Conservation (phyloP, 2,113 vertebrate genomes). For the Stegastes partitus region DNA sequence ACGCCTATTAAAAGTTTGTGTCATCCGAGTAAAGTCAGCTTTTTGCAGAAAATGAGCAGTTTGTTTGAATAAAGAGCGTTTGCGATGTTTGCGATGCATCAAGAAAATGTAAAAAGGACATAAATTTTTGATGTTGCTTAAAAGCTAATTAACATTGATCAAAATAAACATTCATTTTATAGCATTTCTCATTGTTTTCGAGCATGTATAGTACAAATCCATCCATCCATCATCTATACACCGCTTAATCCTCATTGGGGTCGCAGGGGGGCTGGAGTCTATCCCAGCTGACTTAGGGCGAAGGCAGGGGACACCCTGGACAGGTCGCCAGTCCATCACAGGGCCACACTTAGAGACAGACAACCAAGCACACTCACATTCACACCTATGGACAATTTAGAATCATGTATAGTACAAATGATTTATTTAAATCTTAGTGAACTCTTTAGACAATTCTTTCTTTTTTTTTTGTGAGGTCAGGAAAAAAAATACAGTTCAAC, state of each 20-base stretch:
- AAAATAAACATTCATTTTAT: background rate
- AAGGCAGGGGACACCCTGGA: too few relatives aligned
- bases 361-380: too few relatives aligned
- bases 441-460: background rate
- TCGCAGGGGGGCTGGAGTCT: too few relatives aligned
- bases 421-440: too few relatives aligned
- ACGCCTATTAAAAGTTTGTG: constrained; percentile 71
- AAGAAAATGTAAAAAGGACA: background rate
- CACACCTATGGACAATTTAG: too few relatives aligned
- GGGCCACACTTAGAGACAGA: too few relatives aligned
- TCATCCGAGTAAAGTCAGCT: constrained; percentile 44
- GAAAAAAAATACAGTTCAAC: background rate
- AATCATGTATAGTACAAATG: background rate
- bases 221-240: too few relatives aligned
- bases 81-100: background rate
- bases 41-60: constrained; percentile 43
- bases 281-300: too few relatives aligned
- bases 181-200: background rate
- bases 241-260: too few relatives aligned
- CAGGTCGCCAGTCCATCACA: too few relatives aligned
- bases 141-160: background rate
- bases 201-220: background rate
- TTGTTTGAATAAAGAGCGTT: constrained; percentile 44
- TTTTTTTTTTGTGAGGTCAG: background rate
- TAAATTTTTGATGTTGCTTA: background rate